Evolutionary conservation across 2,888 invertebrate species (phyloP), one percentile per base, ranked within the genome.

Genomic region (Caenorhabditis sp.): DNA sequence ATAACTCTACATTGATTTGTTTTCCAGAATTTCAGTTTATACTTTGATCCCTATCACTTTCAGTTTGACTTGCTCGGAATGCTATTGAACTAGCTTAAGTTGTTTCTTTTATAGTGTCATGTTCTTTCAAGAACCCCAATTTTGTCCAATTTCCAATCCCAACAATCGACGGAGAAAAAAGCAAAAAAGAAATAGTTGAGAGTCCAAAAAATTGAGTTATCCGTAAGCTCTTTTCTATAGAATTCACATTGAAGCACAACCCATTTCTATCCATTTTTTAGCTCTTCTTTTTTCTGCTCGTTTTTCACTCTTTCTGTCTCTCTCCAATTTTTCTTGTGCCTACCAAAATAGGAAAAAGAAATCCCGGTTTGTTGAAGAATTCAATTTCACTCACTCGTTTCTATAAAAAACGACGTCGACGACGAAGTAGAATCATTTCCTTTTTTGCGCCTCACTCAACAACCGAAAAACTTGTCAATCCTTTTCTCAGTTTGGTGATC

Each of bases 401-500:
- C 43, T 43, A 43, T 43, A 43, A 43, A 43, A 43, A 43, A 43
- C 43, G 43, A 43, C 17, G 31, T 31, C 31, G 31, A 31, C 31
- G 31, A 43, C 43, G 43, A 43, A 31, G 43, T 43, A 17, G 43
- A 43, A 43, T 43, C 43, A 7, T 43, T 43, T 43, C 43, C 43
- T 43, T 43, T 43, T 43, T 43, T 43, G 43, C 43, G 43, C 43
- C 43, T 43, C 43, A 43, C 43, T 43, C 43, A 43, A 43, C 43
- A 43, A 43, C 43, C 17, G 14, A 10, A 43, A 43, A 43, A 43
- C 43, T 43, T 43, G 43, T 43, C 43, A 43, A 14, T 43, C 17
- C 3, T 43, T 43, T 43, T 43, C 14, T 43, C 17, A 17, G 14
- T 43, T 43, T 43, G 43, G 10, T 31, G 31, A 31, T 7, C 31